Base-by-base conservation (phyloP, 2,797 vertebrate species). In the Cirrhinus mrigala region DNA sequence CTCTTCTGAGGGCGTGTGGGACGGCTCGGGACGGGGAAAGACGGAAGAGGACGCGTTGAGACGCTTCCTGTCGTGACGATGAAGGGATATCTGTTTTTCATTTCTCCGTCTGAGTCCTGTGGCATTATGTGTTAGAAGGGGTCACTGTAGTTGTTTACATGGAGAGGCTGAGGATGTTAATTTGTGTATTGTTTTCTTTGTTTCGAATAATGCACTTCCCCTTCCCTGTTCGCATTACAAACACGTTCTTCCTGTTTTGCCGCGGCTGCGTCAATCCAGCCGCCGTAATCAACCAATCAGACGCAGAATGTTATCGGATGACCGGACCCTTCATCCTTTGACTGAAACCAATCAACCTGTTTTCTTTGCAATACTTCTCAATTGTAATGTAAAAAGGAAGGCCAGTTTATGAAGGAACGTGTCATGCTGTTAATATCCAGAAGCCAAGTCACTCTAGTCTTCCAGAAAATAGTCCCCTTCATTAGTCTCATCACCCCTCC, bases 1-100 rank as follows among this genome's bases (percentile, higher is more conserved):
- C 93, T 94, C 58, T 93, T 95, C 93, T 95, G 91, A 86, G 33
- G 40, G 50, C 93, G 44, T 6, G 58, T 2, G 44, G 62, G 27
- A 52, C 20, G 48, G 18, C 40, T 60, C 14, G 12, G 82, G 33
- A 58, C 29, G 29, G 22, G 60, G 58, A n/a, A 29, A 27, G 33
- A 70, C 20, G 22, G 85, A 73, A 14, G 87, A 81, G 15, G 27
- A 83, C 54, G 40, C 48, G 52, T 16, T 1, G 88, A 83, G 73
- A 85, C 56, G 76, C 79, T 81, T 87, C 64, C 75, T 78, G 85
- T 56, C 52, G 40, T 64, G 76, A 62, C 48, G 81, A 91, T 87
- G 87, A 91, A 91, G 90, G 91, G 90, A 91, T 88, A 56, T 86
- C 84, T 80, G 83, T 90, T 90, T 89, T 87, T 87, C 62, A 77